Percentiles rank a stretch among this genome's conserved stretches.
Evolutionary conservation across 2,888 invertebrate genomes (phyloP).

Genomic region (Ectemnius lituratus): DNA sequence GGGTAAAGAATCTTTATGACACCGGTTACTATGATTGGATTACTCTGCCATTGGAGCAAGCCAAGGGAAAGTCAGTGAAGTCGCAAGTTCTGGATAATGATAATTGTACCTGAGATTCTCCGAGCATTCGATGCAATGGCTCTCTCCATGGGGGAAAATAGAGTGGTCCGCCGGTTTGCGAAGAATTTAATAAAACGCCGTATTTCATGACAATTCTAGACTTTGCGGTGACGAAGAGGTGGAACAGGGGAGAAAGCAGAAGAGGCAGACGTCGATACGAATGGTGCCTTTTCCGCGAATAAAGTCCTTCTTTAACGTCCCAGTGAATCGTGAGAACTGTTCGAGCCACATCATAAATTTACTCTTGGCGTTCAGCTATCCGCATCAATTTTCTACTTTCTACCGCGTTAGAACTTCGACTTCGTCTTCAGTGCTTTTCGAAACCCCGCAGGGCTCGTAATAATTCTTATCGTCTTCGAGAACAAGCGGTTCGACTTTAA

Average conservation of each 20-base stretch:
- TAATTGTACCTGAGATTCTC: not conserved
- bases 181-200: conserved; percentile 50
- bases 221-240: conserved; percentile 27
- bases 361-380: conserved; percentile 38
- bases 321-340: conserved; percentile 52
- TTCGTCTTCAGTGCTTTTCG: conserved; percentile 10
- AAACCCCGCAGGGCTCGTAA: conserved; percentile 13
- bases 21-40: too few species aligned
- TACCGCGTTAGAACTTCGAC: conserved; percentile 24
- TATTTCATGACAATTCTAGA: conserved; percentile 9
- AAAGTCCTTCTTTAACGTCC: conserved; percentile 31
- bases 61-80: not conserved
- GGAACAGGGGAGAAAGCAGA: not conserved
- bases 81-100: not conserved
- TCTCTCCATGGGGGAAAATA: conserved; percentile 11
- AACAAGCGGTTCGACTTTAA: not conserved
- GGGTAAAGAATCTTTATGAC: too few species aligned
- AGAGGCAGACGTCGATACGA: conserved; percentile 32
- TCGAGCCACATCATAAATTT: conserved; percentile 53
- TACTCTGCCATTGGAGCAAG: too few species aligned
- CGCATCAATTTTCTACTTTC: conserved; percentile 52
- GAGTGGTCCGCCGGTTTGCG: conserved; percentile 27
- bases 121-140: not conserved
- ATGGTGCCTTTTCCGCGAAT: conserved; percentile 32
- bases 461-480: conserved; percentile 7